These are phyloP conservation scores for Diadegma fenestrale DNA, from an alignment of 2,888 invertebrate species.

Conservation along the genomic window DNA sequence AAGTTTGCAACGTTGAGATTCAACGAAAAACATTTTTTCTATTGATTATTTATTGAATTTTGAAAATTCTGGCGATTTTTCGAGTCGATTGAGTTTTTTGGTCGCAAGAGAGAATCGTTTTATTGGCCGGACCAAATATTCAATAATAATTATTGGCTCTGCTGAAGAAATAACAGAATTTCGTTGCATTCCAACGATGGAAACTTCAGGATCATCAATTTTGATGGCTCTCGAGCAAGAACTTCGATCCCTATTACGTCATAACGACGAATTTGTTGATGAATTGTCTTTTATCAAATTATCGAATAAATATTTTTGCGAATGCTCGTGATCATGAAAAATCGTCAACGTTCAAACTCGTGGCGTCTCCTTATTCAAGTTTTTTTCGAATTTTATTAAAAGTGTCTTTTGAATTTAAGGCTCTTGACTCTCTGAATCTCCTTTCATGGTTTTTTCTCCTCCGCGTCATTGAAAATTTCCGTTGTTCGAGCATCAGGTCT, in stretches of 20 bases:
- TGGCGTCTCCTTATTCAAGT: background rate
- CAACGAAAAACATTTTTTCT: too few species aligned
- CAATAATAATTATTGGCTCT: too few species aligned
- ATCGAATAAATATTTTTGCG: background rate
- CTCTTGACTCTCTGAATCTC: background rate
- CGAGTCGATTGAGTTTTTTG: too few species aligned
- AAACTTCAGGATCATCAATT: too few species aligned
- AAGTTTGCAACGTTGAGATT: too few species aligned
- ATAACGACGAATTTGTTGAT: background rate
- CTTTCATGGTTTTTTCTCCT: background rate
- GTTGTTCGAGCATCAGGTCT: constrained; percentile 5
- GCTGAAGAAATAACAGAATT: too few species aligned
- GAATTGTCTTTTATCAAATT: background rate
- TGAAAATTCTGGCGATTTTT: too few species aligned
- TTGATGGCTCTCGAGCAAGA: background rate
- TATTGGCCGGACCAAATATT: too few species aligned
- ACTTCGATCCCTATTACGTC: background rate
- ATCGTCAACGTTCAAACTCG: background rate
- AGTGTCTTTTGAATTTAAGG: background rate
- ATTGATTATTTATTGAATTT: too few species aligned
- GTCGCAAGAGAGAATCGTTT: too few species aligned
- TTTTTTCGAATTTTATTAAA: background rate
- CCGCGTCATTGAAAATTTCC: background rate
- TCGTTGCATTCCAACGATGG: too few species aligned
- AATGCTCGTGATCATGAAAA: background rate